Evolutionary conservation across 2,888 invertebrate species (phyloP).

Genomic region (Idaea dimidiata): DNA sequence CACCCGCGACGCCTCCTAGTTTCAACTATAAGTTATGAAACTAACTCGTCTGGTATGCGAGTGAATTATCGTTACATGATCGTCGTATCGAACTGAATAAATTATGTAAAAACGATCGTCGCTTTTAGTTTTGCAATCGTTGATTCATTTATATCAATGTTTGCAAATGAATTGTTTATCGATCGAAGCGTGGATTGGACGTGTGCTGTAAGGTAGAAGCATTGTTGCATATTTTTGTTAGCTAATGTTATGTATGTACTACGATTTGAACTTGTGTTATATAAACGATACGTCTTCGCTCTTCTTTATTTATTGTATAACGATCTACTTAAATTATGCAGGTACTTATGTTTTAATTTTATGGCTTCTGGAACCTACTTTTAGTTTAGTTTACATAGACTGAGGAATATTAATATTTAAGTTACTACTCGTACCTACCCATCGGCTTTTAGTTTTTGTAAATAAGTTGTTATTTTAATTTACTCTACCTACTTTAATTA

Average conservation of each 20-base stretch:
- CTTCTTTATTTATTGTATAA: neutral
- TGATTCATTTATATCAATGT: neutral
- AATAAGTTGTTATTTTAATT: neutral
- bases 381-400: neutral
- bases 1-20: constrained; percentile 21
- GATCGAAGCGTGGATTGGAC: neutral
- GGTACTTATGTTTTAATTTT: neutral
- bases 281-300: neutral
- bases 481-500: neutral
- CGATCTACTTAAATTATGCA: neutral
- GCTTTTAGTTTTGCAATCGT: neutral
- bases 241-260: neutral
- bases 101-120: neutral
- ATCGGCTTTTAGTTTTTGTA: neutral
- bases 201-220: neutral
- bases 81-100: neutral
- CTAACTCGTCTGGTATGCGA: constrained; percentile 6
- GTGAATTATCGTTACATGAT: constrained; percentile 7
- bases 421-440: neutral
- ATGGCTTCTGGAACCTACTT: neutral
- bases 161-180: neutral
- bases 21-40: constrained; percentile 45
- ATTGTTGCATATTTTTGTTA: neutral
- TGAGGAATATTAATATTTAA: neutral
- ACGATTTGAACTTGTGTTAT: neutral